These are phyloP conservation scores for Halictus ligatus DNA, from an alignment of 2,888 invertebrate species.

Conservation along the genomic window DNA sequence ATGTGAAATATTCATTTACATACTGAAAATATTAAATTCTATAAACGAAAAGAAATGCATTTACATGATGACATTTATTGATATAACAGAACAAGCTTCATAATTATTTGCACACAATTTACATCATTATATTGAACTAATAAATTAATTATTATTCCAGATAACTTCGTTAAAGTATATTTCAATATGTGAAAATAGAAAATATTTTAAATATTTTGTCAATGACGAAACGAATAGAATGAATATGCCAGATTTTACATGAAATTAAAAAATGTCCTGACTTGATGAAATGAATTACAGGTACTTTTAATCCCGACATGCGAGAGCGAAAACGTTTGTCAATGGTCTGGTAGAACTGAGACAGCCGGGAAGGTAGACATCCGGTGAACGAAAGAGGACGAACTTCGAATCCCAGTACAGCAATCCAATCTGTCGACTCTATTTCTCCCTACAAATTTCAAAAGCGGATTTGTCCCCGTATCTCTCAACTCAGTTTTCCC, in stretches of 20 bases:
- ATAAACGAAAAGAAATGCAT: background rate
- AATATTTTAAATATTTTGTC: background rate
- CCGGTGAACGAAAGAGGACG: constrained; percentile 10
- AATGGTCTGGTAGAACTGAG: background rate
- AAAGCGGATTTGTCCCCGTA: background rate
- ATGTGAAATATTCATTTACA: no score
- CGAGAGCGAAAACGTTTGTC: constrained; percentile 2
- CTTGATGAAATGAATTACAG: background rate
- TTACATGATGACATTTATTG: background rate
- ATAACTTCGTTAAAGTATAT: background rate
- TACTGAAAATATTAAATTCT: background rate
- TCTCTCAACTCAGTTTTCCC: background rate
- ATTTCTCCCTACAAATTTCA: constrained; percentile 9
- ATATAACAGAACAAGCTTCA: background rate
- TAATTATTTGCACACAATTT: background rate
- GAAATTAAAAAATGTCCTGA: background rate
- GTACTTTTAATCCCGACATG: background rate
- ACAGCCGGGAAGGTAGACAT: background rate
- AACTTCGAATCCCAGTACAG: constrained; percentile 17
- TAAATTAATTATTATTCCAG: background rate
- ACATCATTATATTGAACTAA: background rate
- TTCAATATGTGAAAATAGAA: background rate
- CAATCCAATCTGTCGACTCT: constrained; percentile 19
- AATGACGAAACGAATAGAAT: background rate
- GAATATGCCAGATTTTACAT: background rate